These are phyloP conservation scores for Pampusana beccarii DNA, from an alignment of 2,113 vertebrate species.

Conservation along the genomic window DNA sequence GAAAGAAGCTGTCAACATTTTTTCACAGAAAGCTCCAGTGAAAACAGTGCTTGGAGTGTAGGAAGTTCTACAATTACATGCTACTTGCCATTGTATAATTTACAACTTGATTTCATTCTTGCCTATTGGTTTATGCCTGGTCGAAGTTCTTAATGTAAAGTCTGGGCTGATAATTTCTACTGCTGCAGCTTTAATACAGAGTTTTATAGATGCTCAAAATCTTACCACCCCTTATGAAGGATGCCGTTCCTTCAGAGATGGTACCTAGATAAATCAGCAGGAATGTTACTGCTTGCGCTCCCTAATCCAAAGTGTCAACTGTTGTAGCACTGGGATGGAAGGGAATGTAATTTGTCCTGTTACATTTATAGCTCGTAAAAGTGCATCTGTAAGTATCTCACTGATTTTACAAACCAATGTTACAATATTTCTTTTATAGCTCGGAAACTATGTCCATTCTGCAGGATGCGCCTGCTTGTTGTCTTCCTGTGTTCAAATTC, in stretches of 20 bases:
- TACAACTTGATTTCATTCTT: neutral
- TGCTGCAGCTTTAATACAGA: neutral
- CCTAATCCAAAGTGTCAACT: neutral
- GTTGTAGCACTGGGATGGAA: neutral
- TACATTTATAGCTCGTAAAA: neutral
- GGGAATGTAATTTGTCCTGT: neutral
- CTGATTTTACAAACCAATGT: no score
- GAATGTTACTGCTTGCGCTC: neutral
- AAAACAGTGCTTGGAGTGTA: neutral
- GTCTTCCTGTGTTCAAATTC: conserved; percentile 94
- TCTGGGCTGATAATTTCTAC: neutral
- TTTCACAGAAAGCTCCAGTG: neutral
- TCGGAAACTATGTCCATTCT: conserved; percentile 88
- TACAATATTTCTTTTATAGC: conserved; percentile 70
- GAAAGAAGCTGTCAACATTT: neutral
- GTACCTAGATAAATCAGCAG: neutral
- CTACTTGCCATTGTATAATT: neutral
- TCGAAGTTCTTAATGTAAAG: neutral
- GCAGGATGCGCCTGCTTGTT: conserved; percentile 93
- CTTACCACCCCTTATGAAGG: neutral
- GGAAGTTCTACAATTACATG: neutral
- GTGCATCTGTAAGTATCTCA: neutral
- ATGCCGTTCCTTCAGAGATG: neutral
- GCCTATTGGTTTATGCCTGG: neutral
- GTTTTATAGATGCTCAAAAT: neutral